These are phyloP conservation scores for Allacma fusca DNA, from an alignment of 2,888 invertebrate genomes.

Conservation along the genomic window DNA sequence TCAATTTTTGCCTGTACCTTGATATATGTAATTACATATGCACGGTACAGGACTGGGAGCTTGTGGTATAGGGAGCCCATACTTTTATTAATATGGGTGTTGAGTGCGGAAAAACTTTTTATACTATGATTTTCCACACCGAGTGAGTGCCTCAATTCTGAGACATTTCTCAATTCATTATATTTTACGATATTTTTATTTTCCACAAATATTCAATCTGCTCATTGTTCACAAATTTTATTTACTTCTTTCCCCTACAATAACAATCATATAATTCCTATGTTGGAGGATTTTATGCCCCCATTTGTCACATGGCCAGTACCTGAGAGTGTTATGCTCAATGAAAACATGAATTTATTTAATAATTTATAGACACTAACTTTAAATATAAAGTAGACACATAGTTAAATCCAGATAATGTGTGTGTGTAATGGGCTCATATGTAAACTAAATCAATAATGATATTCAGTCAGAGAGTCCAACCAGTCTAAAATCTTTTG, in stretches of 20 bases:
- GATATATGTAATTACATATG: too few relatives aligned
- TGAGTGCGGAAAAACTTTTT: too few relatives aligned
- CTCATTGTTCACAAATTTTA: constrained; percentile 14
- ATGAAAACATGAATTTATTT: not conserved
- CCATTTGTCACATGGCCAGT: constrained; percentile 12
- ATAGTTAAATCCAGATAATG: too few relatives aligned
- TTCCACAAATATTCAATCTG: constrained; percentile 1
- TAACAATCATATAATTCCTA: not conserved
- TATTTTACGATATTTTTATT: constrained; percentile 27
- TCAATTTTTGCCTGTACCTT: too few relatives aligned
- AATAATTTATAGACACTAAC: constrained; percentile 6
- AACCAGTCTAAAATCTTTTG: not conserved
- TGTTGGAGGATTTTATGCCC: not conserved
- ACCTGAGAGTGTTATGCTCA: not conserved
- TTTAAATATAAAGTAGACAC: not conserved
- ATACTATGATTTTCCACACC: too few relatives aligned
- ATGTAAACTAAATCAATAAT: not conserved
- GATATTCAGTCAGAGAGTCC: not conserved
- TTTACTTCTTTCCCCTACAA: constrained; percentile 13
- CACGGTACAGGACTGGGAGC: too few relatives aligned
- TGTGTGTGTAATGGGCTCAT: not conserved
- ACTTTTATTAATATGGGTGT: too few relatives aligned
- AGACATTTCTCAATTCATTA: constrained; percentile 39
- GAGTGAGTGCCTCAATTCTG: not conserved
- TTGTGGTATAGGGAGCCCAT: too few relatives aligned